Evolutionary conservation across 2,113 vertebrate species (phyloP).

Genomic region (Bombycilla garrulus): DNA sequence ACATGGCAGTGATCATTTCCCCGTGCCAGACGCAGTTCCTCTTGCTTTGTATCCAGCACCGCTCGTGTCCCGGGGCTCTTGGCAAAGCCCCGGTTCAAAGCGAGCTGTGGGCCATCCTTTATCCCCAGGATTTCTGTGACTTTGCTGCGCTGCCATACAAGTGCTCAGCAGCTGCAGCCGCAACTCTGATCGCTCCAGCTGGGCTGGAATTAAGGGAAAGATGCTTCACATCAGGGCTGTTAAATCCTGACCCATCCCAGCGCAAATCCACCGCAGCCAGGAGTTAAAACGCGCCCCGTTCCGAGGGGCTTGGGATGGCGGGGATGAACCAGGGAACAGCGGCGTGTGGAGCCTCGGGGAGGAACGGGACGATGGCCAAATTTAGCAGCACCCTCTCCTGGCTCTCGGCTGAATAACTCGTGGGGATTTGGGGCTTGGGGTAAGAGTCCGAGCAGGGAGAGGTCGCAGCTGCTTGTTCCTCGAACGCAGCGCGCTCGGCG

Average conservation of each 20-base stretch:
- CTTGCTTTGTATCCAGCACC: background rate
- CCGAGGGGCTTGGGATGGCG: background rate
- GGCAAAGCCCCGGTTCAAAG: background rate
- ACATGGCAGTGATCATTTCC: fast-evolving
- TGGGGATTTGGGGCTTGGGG: fast-evolving
- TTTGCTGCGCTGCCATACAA: fast-evolving
- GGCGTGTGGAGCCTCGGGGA: fast-evolving
- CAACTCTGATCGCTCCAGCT: fast-evolving
- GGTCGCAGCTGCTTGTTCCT: background rate
- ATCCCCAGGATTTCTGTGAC: fast-evolving
- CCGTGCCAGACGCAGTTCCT: background rate
- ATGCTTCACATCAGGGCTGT: background rate
- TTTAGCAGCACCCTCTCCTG: conserved; percentile 43
- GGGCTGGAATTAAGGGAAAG: background rate
- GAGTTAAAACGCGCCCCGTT: fast-evolving
- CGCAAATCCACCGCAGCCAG: fast-evolving
- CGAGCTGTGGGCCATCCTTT: background rate
- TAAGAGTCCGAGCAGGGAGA: fast-evolving
- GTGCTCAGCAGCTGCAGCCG: background rate
- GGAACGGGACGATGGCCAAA: background rate
- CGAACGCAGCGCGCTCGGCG: fast-evolving
- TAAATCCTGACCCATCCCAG: fast-evolving
- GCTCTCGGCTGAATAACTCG: background rate
- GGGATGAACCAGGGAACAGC: background rate
- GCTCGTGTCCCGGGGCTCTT: background rate